Evolutionary conservation across 2,888 invertebrate genomes (phyloP).

Genomic region (Caenorhabditis angaria): DNA sequence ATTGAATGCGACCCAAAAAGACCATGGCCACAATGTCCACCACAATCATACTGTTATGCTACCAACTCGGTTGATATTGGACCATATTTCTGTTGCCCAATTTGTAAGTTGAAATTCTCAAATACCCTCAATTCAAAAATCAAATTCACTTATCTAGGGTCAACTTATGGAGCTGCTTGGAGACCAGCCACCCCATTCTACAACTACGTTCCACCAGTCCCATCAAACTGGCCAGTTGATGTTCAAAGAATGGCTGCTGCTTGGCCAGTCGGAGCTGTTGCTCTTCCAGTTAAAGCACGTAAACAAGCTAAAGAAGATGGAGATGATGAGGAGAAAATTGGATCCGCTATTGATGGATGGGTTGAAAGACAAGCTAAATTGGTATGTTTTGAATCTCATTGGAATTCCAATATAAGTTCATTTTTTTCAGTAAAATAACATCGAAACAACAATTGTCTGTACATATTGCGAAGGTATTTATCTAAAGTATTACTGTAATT

Average conservation of each 20-base stretch:
- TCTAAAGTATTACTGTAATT: slow-evolving; percentile 1
- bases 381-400: slow-evolving; percentile 23
- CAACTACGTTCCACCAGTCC: slow-evolving; percentile 72
- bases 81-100: slow-evolving; percentile 72
- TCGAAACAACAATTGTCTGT: not conserved
- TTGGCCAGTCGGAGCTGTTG: slow-evolving; percentile 66
- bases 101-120: slow-evolving; percentile 60
- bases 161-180: slow-evolving; percentile 71
- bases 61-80: slow-evolving; percentile 72
- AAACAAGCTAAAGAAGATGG: slow-evolving; percentile 36
- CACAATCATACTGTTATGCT: slow-evolving; percentile 72
- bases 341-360: slow-evolving; percentile 60
- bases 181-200: slow-evolving; percentile 72
- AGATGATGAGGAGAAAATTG: slow-evolving; percentile 54
- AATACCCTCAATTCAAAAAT: not conserved
- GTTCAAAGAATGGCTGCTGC: slow-evolving; percentile 58
- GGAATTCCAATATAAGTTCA: not conserved
- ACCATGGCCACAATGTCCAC: slow-evolving; percentile 72
- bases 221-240: slow-evolving; percentile 70
- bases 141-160: slow-evolving; percentile 55
- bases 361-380: slow-evolving; percentile 56
- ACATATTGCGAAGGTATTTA: slow-evolving; percentile 7
- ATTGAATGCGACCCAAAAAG: slow-evolving; percentile 72
- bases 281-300: slow-evolving; percentile 56
- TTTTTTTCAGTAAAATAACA: not conserved